Evolutionary conservation across 2,113 vertebrate genomes (phyloP).

Genomic region (Cavia aperea): DNA sequence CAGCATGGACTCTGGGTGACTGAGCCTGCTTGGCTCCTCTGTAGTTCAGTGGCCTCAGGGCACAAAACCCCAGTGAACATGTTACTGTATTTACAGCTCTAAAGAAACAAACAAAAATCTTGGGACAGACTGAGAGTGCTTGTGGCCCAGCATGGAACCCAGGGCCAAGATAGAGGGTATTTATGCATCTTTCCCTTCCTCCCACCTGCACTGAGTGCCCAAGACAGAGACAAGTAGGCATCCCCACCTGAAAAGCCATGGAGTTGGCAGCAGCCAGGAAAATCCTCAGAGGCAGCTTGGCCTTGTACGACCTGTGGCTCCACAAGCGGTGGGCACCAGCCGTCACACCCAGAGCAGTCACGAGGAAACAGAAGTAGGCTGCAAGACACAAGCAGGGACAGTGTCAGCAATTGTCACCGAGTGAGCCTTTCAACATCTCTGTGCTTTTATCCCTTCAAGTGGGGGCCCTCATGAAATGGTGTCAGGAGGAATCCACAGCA

Average conservation of each 20-base stretch:
- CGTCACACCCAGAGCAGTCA: slow-evolving; percentile 79
- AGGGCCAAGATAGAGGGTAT: too few species aligned
- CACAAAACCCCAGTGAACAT: neutral
- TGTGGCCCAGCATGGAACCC: neutral
- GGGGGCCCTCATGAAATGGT: neutral
- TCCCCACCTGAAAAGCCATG: slow-evolving; percentile 85
- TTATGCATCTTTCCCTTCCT: neutral
- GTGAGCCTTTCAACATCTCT: neutral
- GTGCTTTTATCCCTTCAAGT: neutral
- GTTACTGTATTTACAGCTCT: neutral
- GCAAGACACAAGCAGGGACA: slow-evolving; percentile 69
- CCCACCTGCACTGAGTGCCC: neutral
- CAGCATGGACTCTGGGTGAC: neutral
- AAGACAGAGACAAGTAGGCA: neutral
- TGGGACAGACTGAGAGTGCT: neutral
- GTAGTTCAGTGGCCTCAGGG: neutral
- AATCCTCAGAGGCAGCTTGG: slow-evolving; percentile 82
- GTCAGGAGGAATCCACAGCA: neutral
- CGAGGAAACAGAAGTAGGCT: slow-evolving; percentile 80
- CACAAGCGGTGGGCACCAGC: slow-evolving; percentile 81
- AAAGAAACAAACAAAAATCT: neutral
- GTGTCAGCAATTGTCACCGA: neutral
- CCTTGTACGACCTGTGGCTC: slow-evolving; percentile 86
- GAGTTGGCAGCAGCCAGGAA: slow-evolving; percentile 84
- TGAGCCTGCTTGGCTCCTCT: neutral